Evolutionary conservation across 2,888 invertebrate species (phyloP).

Genomic region (Drosophila fulvimacula): DNA sequence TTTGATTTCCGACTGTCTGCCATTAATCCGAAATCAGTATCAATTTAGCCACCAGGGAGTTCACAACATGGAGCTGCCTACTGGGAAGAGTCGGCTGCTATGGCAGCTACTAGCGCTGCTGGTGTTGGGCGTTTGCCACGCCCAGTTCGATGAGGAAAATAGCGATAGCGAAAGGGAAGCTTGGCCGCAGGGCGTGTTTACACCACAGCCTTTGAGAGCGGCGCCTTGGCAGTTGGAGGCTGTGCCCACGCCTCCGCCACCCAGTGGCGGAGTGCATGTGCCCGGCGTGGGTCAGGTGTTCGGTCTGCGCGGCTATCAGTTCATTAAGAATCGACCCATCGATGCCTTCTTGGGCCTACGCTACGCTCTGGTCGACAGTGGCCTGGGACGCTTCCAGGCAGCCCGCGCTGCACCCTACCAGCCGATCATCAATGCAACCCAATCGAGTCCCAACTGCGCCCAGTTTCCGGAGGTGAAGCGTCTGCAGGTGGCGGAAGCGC

Average conservation of each 20-base stretch:
- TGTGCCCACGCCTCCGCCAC: slow-evolving; percentile 10
- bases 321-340: slow-evolving; percentile 69
- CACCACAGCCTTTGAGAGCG: slow-evolving; percentile 41
- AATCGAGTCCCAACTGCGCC: slow-evolving; percentile 73
- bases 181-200: slow-evolving; percentile 32
- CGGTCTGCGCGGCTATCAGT: slow-evolving; percentile 68
- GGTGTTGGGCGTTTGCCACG: slow-evolving; percentile 37
- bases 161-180: slow-evolving; percentile 33
- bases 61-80: slow-evolving; percentile 58
- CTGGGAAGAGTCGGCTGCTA: slow-evolving; percentile 17
- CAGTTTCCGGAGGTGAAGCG: slow-evolving; percentile 78
- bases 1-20: slow-evolving; percentile 52
- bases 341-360: slow-evolving; percentile 80
- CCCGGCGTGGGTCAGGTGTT: slow-evolving; percentile 76
- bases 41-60: slow-evolving; percentile 42
- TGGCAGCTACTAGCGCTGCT: slow-evolving; percentile 39
- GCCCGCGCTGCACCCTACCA: slow-evolving; percentile 43
- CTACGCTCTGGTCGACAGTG: slow-evolving; percentile 76
- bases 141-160: slow-evolving; percentile 29
- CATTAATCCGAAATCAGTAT: slow-evolving; percentile 58
- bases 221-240: slow-evolving; percentile 36
- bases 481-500: slow-evolving; percentile 65
- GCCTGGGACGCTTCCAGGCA: slow-evolving; percentile 81
- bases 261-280: slow-evolving; percentile 51
- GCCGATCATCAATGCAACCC: slow-evolving; percentile 72